Evolutionary conservation across 2,888 invertebrate genomes (phyloP).

Genomic region (Lepeophtheirus nordmannii): DNA sequence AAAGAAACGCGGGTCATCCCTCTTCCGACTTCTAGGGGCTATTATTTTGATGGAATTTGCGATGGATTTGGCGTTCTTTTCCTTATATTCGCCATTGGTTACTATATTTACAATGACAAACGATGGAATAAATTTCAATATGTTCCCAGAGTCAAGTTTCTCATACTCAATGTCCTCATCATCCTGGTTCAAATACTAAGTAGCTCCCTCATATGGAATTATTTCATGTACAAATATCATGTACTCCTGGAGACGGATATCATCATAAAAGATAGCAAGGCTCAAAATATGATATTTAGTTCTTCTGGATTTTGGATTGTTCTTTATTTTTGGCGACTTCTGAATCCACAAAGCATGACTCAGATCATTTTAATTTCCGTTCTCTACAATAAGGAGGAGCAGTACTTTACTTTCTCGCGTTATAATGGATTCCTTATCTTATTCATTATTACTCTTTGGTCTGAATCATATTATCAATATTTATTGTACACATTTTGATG

Average conservation of each 20-base stretch:
- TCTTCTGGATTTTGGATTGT: neutral
- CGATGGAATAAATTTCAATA: neutral
- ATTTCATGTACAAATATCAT: conserved; percentile 4
- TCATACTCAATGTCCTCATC: neutral
- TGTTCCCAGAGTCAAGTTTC: neutral
- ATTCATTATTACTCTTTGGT: neutral
- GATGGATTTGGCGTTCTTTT: neutral
- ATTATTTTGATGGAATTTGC: neutral
- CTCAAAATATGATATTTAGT: neutral
- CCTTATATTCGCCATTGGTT: neutral
- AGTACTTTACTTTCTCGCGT: neutral
- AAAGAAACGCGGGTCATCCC: neutral
- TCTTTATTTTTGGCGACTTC: neutral
- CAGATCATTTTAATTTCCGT: neutral
- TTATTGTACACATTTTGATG: neutral
- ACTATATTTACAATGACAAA: neutral
- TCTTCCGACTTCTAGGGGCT: neutral
- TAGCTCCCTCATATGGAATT: neutral
- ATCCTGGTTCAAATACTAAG: neutral
- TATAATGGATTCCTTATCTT: neutral
- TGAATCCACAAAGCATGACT: neutral
- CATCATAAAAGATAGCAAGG: neutral
- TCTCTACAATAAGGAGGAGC: neutral
- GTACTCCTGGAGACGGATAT: neutral
- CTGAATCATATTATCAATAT: neutral